Percentiles rank a stretch among this genome's conserved stretches.
These are phyloP conservation scores for Setipinna tenuifilis DNA, from an alignment of 2,797 vertebrate genomes.

Conservation along the genomic window DNA sequence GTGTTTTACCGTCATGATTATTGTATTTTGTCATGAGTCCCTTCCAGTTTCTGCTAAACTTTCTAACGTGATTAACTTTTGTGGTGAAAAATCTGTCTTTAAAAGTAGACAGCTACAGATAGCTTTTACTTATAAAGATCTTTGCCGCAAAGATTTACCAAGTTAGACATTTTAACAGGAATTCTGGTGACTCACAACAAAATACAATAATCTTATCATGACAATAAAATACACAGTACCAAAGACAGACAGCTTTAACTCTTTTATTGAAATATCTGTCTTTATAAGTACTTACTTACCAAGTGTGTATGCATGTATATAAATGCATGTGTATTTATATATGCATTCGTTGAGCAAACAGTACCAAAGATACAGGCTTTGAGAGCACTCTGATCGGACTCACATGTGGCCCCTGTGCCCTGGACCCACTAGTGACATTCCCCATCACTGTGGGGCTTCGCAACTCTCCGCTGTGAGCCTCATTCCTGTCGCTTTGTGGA, in stretches of 20 bases:
- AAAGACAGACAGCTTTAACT: background rate
- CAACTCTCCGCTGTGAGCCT: background rate
- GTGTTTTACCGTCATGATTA: too few relatives aligned
- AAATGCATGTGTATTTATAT: too few relatives aligned
- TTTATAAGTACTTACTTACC: too few relatives aligned
- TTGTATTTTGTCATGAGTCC: too few relatives aligned
- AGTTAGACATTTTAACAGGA: too few relatives aligned
- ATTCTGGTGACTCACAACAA: background rate
- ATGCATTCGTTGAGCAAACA: too few relatives aligned
- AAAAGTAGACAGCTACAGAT: too few relatives aligned
- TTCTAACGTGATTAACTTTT: too few relatives aligned
- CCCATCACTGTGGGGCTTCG: background rate
- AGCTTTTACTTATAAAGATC: background rate
- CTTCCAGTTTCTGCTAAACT: too few relatives aligned
- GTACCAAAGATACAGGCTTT: background rate
- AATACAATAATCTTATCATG: background rate
- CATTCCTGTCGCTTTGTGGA: conserved; percentile 1
- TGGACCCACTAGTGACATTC: background rate
- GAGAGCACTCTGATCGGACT: background rate
- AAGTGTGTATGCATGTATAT: too few relatives aligned
- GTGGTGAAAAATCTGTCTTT: too few relatives aligned
- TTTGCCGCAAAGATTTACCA: background rate
- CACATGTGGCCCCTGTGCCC: background rate
- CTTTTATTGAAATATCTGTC: too few relatives aligned
- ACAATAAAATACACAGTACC: background rate